These are phyloP conservation scores for Pipa parva DNA, from an alignment of 2,113 vertebrate genomes.

Conservation along the genomic window DNA sequence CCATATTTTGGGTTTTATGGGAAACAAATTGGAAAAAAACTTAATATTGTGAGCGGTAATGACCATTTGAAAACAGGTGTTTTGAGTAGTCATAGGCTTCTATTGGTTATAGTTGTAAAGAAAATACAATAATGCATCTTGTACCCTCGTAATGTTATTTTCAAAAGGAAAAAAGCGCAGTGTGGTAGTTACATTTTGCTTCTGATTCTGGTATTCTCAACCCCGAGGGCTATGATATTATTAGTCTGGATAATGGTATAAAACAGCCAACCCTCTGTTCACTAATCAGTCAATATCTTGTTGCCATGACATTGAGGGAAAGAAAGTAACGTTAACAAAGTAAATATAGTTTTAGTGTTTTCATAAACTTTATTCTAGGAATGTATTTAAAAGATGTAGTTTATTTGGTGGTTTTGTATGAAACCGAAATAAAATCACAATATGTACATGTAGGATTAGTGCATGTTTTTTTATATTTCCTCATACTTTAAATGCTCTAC, in stretches of 20 bases:
- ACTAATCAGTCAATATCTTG: too few species aligned
- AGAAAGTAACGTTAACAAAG: too few species aligned
- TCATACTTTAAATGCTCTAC: too few species aligned
- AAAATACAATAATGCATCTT: not conserved
- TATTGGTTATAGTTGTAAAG: not conserved
- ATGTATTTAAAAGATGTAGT: too few species aligned
- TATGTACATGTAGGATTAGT: too few species aligned
- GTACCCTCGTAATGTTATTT: not conserved
- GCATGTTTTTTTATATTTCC: too few species aligned
- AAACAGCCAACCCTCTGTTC: not conserved
- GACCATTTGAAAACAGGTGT: constrained; percentile 5
- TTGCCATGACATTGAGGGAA: too few species aligned
- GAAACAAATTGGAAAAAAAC: not conserved
- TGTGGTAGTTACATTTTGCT: not conserved
- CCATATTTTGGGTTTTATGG: not conserved
- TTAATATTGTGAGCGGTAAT: not conserved
- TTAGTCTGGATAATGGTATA: not conserved
- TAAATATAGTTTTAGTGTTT: too few species aligned
- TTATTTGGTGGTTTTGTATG: too few species aligned
- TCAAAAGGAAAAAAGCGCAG: not conserved
- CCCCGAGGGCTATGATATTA: not conserved
- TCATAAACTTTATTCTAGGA: too few species aligned
- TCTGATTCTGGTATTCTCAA: not conserved
- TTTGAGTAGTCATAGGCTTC: not conserved
- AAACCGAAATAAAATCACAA: too few species aligned